phyloP scores from a whole-genome alignment of 2,797 vertebrate species.

The Chelidonichthys spinosus region DNA sequence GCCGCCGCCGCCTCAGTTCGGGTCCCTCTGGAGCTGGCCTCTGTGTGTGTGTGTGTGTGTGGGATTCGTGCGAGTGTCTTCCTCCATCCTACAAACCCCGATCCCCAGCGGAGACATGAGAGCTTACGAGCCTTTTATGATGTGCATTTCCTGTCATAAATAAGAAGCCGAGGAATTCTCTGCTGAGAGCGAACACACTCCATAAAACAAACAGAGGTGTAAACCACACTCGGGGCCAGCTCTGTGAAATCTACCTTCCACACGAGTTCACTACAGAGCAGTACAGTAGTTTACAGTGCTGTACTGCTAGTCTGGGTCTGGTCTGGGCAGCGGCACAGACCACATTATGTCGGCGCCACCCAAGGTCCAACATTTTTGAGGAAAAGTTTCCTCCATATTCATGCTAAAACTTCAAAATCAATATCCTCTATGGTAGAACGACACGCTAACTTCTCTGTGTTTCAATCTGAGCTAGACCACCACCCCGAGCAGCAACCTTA shows the following conservation, averaged over 20 bases:
- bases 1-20: conserved; percentile 60
- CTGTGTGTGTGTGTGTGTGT: conserved; percentile 26
- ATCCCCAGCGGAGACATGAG: conserved; percentile 69
- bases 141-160: conserved; percentile 85
- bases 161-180: conserved; percentile 72
- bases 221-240: conserved; percentile 47
- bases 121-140: conserved; percentile 76
- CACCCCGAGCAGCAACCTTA: no score
- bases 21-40: conserved; percentile 66
- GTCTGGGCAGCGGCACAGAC: no score
- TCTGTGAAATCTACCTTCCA: conserved; percentile 38
- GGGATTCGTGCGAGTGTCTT: conserved; percentile 46
- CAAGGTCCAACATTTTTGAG: no score
- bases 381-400: no score
- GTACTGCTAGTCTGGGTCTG: no score
- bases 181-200: conserved; percentile 67
- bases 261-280: not conserved
- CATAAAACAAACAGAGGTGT: conserved; percentile 74
- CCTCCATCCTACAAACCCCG: conserved; percentile 44
- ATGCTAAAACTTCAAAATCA: no score
- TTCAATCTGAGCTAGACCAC: no score
- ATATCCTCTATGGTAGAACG: no score
- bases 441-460: no score
- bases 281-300: not conserved
- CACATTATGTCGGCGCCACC: no score